Evolutionary conservation across 2,888 invertebrate genomes (phyloP).

Genomic region (Apodemia hepburni): DNA sequence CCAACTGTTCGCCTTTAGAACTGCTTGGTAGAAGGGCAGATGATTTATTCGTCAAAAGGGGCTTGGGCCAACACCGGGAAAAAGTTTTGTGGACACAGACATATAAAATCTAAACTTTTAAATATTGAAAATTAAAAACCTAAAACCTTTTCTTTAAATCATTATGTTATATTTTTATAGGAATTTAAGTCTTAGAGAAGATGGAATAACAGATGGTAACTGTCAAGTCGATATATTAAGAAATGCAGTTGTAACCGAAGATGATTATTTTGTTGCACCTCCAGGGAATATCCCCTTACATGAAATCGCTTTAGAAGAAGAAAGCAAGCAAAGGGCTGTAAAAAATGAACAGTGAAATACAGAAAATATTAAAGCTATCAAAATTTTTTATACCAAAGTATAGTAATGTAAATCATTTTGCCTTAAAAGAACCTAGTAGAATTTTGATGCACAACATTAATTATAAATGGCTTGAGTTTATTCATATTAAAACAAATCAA

Average conservation of each 20-base stretch:
- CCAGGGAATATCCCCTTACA: slow-evolving; percentile 91
- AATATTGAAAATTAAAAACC: no score
- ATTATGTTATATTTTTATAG: slow-evolving; percentile 57
- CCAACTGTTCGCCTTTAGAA: no score
- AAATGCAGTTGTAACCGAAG: slow-evolving; percentile 88
- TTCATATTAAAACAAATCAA: slow-evolving; percentile 50
- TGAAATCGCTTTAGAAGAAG: slow-evolving; percentile 49
- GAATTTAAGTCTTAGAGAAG: slow-evolving; percentile 83
- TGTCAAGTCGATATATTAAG: slow-evolving; percentile 84
- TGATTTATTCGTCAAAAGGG: no score
- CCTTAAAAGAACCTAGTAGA: slow-evolving; percentile 47
- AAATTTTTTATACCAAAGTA: slow-evolving; percentile 50
- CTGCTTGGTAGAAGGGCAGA: no score
- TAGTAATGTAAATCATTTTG: slow-evolving; percentile 37
- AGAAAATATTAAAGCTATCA: slow-evolving; percentile 45
- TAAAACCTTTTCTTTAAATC: no score
- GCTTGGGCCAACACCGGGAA: no score
- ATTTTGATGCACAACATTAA: slow-evolving; percentile 57
- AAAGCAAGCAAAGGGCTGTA: slow-evolving; percentile 37
- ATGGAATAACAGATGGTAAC: slow-evolving; percentile 84
- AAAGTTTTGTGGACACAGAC: no score
- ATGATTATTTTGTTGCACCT: slow-evolving; percentile 95
- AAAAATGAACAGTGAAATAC: slow-evolving; percentile 63
- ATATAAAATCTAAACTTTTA: no score
- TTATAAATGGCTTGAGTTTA: slow-evolving; percentile 54